Evolutionary conservation across 2,797 vertebrate species (phyloP).

Genomic region (Anomalospiza imberbis): DNA sequence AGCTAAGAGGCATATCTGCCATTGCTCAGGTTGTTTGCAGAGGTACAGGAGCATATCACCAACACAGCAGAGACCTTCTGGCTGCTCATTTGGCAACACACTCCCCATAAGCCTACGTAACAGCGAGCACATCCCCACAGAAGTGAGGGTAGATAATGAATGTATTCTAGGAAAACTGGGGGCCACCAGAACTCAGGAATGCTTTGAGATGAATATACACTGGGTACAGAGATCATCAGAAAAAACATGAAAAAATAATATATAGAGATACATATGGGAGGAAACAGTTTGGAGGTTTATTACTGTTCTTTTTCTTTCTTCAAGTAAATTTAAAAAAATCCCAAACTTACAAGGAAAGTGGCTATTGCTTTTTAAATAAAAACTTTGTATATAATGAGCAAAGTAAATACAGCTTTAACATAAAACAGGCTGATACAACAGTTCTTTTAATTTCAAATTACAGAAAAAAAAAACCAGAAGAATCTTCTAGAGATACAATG

Average conservation of each 20-base stretch:
- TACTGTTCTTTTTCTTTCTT: background rate
- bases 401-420: background rate
- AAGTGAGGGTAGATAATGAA: background rate
- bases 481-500: background rate
- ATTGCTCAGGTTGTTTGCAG: background rate
- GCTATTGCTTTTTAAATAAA: background rate
- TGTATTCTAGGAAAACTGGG: background rate
- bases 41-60: background rate
- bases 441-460: background rate
- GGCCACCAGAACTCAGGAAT: background rate
- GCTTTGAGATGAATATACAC: background rate
- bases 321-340: background rate
- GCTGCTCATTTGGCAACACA: background rate
- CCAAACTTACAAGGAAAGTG: background rate
- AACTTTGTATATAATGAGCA: background rate
- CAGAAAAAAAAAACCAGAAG: background rate
- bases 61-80: background rate
- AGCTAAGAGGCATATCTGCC: background rate
- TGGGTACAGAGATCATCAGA: background rate
- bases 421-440: background rate
- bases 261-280: background rate
- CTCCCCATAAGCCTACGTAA: fast-evolving
- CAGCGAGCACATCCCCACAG: background rate
- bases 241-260: background rate
- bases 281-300: background rate